Evolutionary conservation across 2,888 invertebrate species (phyloP).

Genomic region (Antheraea assamensis): DNA sequence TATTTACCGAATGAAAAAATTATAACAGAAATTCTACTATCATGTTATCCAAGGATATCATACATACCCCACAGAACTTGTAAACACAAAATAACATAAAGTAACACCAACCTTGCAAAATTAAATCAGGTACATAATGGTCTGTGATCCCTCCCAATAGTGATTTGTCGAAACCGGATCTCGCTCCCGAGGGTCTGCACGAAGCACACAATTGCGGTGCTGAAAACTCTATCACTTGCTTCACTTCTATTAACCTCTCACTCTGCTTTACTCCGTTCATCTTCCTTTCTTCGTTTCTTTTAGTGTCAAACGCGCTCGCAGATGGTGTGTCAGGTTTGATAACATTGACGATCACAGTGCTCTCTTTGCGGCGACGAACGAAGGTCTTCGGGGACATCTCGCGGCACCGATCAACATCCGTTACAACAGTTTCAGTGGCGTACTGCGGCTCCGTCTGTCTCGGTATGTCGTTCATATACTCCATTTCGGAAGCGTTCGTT

Average conservation of each 20-base stretch:
- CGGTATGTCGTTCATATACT: slow-evolving; percentile 75
- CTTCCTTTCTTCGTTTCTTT: slow-evolving; percentile 34
- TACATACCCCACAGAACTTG: no score
- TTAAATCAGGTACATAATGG: slow-evolving; percentile 88
- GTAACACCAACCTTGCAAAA: slow-evolving; percentile 84
- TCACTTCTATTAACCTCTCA: slow-evolving; percentile 54
- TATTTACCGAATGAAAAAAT: not conserved
- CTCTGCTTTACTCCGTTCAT: slow-evolving; percentile 33
- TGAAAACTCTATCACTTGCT: slow-evolving; percentile 80
- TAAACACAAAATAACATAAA: not conserved
- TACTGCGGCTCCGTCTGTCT: slow-evolving; percentile 67
- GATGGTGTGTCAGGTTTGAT: slow-evolving; percentile 20
- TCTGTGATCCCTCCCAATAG: slow-evolving; percentile 84
- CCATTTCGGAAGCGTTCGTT: slow-evolving; percentile 89
- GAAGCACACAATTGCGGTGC: slow-evolving; percentile 62
- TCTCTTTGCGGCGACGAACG: slow-evolving; percentile 65
- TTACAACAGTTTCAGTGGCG: slow-evolving; percentile 60
- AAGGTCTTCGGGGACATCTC: slow-evolving; percentile 69
- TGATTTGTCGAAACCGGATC: slow-evolving; percentile 81
- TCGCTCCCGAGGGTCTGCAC: slow-evolving; percentile 24
- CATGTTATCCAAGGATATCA: no score
- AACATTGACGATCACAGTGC: slow-evolving; percentile 71
- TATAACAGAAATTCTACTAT: no score
- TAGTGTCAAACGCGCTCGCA: slow-evolving; percentile 20
- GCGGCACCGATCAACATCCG: slow-evolving; percentile 37